Percentiles rank a stretch among this genome's conserved stretches.
Conservation (phyloP, 2,113 vertebrate species). For the Eulacestoma nigropectus region DNA sequence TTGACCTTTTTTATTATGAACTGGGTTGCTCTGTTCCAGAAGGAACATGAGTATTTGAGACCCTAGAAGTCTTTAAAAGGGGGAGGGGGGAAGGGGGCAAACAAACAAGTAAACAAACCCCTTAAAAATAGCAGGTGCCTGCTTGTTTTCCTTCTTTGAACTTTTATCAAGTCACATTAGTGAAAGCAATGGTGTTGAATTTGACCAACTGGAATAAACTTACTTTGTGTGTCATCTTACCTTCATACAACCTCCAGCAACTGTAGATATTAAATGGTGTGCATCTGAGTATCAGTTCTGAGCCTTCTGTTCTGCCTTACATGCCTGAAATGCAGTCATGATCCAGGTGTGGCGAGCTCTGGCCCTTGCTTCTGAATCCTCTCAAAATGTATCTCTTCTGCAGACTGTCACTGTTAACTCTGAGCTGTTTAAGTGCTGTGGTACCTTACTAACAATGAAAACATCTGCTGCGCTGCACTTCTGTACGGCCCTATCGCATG, state of each 20-base stretch:
- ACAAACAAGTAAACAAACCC: background rate
- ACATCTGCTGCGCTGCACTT: conserved; percentile 1
- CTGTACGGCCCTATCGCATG: background rate
- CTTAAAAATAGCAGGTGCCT: background rate
- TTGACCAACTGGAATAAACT: background rate
- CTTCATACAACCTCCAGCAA: background rate
- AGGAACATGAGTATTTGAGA: background rate
- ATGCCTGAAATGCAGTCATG: background rate
- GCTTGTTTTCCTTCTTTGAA: background rate
- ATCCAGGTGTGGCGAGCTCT: background rate
- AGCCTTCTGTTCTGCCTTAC: conserved; percentile 12
- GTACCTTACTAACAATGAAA: background rate
- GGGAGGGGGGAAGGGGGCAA: background rate
- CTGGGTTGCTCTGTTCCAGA: background rate
- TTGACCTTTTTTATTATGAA: background rate
- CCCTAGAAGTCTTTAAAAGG: background rate
- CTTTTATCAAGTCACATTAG: background rate
- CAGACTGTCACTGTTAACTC: conserved; percentile 30
- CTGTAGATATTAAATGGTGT: background rate
- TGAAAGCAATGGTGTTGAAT: background rate
- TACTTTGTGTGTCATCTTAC: background rate
- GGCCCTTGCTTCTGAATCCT: conserved; percentile 16
- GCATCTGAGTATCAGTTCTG: background rate
- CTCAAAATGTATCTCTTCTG: conserved; percentile 22
- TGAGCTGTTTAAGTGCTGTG: conserved; percentile 26